Conservation (phyloP, 1,140 invertebrate species). For the Drosophila bocki region DNA sequence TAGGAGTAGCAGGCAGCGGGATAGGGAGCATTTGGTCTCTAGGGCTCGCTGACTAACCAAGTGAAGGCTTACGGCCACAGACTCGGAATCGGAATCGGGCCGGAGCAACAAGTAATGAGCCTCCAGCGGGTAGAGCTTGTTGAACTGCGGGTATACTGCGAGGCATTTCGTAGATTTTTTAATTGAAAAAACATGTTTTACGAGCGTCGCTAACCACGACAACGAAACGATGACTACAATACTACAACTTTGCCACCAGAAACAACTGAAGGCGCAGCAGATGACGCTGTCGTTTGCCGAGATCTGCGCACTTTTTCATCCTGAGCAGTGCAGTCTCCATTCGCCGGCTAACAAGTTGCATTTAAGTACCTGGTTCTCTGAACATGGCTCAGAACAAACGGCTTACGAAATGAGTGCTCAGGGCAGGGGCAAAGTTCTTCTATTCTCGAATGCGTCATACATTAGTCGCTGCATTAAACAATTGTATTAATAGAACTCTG, state of each 20-base stretch:
- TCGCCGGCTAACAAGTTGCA: constrained; percentile 58
- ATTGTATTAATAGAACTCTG: constrained; percentile 22
- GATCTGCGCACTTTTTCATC: constrained; percentile 70
- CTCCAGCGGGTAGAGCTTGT: constrained; percentile 41
- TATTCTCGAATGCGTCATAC: constrained; percentile 42
- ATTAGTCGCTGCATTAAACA: constrained; percentile 22
- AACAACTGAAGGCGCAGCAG: constrained; percentile 68
- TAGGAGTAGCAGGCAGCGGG: constrained; percentile 23
- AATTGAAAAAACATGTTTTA: constrained; percentile 84
- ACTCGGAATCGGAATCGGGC: constrained; percentile 30
- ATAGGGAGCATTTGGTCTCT: constrained; percentile 32
- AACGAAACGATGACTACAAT: constrained; percentile 62
- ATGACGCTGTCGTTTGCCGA: constrained; percentile 77
- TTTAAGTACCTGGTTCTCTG: constrained; percentile 59
- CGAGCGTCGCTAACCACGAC: constrained; percentile 78
- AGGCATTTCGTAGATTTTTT: constrained; percentile 82
- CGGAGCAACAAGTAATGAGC: constrained; percentile 48
- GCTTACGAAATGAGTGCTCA: constrained; percentile 43
- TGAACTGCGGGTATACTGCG: constrained; percentile 47
- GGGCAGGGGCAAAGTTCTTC: constrained; percentile 11
- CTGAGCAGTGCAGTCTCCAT: constrained; percentile 12
- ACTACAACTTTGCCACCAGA: constrained; percentile 35
- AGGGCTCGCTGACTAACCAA: constrained; percentile 61
- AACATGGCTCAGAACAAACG: constrained; percentile 38
- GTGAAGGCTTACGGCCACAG: constrained; percentile 38